Evolutionary conservation across 2,113 vertebrate genomes (phyloP).

Genomic region (Tiliqua scincoides): DNA sequence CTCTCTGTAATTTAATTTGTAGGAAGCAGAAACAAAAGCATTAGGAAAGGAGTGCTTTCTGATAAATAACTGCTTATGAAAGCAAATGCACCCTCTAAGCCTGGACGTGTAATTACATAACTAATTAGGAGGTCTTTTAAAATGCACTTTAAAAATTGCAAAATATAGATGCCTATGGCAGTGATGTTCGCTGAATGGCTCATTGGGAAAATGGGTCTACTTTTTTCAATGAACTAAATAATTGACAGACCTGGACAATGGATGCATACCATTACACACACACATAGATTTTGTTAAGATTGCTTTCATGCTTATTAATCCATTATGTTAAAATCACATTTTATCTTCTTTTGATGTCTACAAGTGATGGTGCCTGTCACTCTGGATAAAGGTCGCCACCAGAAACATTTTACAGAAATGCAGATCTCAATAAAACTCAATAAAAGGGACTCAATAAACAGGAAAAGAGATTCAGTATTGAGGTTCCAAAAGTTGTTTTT

Average conservation of each 20-base stretch:
- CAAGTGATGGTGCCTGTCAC: neutral
- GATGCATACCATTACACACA: neutral
- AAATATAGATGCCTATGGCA: neutral
- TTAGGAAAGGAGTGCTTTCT: constrained; percentile 71
- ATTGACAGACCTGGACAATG: constrained; percentile 6
- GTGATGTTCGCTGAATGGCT: neutral
- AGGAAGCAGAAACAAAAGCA: constrained; percentile 69
- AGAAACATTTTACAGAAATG: neutral
- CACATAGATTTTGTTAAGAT: constrained; percentile 8
- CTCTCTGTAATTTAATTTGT: constrained; percentile 70
- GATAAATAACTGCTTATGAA: constrained; percentile 75
- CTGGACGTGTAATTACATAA: constrained; percentile 71
- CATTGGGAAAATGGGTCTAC: neutral
- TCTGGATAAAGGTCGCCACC: neutral
- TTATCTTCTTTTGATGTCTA: neutral
- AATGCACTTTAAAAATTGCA: constrained; percentile 41
- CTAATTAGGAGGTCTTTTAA: constrained; percentile 59
- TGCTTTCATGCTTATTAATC: neutral
- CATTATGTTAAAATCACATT: neutral
- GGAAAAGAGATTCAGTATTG: neutral
- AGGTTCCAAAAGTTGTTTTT: neutral
- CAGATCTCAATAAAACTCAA: neutral
- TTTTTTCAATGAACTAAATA: constrained; percentile 24
- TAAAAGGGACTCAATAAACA: neutral
- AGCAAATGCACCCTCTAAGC: constrained; percentile 66